phyloP scores from a whole-genome alignment of 2,113 vertebrate genomes.

The Pangasianodon gigas region DNA sequence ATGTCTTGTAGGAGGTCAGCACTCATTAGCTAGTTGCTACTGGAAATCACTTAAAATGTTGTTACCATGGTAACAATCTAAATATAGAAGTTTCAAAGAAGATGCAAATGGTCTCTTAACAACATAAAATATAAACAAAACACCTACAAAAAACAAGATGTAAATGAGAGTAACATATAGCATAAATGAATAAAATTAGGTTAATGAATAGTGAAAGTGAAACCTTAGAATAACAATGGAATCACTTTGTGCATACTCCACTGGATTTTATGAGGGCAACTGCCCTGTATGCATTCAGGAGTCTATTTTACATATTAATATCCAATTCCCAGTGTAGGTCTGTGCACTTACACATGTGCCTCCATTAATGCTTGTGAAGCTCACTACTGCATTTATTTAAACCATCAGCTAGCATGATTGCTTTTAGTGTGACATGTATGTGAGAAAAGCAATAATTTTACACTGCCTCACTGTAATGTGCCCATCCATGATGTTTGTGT shows the following conservation, averaged over 20 bases:
- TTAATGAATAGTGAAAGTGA: background rate
- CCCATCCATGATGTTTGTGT: background rate
- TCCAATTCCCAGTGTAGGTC: background rate
- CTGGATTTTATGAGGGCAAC: background rate
- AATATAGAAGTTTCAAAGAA: background rate
- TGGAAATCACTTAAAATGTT: background rate
- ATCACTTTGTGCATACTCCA: background rate
- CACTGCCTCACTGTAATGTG: background rate
- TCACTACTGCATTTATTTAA: background rate
- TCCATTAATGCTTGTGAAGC: background rate
- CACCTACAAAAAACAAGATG: background rate
- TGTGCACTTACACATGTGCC: background rate
- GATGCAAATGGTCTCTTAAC: background rate
- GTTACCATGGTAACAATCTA: slow-evolving; percentile 11
- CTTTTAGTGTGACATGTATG: background rate
- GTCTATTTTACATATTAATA: background rate
- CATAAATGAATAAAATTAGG: background rate
- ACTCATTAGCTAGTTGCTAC: background rate
- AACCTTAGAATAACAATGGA: background rate
- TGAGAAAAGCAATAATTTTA: background rate
- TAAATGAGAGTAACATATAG: background rate
- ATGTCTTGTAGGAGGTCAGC: background rate
- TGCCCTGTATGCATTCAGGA: background rate
- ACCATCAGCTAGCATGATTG: background rate
- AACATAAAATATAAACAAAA: background rate